Evolutionary conservation across 2,113 vertebrate genomes (phyloP), one percentile per base, ranked within the genome.

Genomic region (Shinisaurus crocodilurus): DNA sequence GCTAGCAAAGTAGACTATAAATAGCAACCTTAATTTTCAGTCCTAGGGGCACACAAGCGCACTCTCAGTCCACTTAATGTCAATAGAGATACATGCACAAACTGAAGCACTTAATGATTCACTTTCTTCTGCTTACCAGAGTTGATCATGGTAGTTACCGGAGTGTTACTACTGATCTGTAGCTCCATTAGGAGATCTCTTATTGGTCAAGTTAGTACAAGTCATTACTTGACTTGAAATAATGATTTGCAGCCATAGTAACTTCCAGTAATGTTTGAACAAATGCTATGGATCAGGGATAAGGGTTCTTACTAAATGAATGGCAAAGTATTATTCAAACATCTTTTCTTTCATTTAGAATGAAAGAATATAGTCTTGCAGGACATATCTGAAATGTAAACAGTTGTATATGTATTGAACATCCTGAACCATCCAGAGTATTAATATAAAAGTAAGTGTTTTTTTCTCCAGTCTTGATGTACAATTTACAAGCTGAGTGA

Each of bases 131-230:
- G 12, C 92, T 96, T 74, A 45, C 43, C 76, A 29, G 23, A 74
- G 86, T 20, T 69, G 67, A 89, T 85, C 67, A 75, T 92, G 67
- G n/a, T 88, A 32, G 76, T 79, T 57, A 88, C 54, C 27, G n/a
- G 45, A 29, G n/a, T 81, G 65, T n/a, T 87, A 18, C 43, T 83
- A 27, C n/a, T 89, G 54, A 84, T 40, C 57, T 91, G 72, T 20
- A 63, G 90, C n/a, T 37, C 27, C 27, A 29, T 82, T 84, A 92
- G 60, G 86, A 90, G 43, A 90, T 45, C 50, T 79, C 1, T 0
- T 69, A n/a, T 27, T 92, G n/a, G 5, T 92, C 82, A 94, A 90
- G 48, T 88, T 86, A 90, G 75, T 63, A 67, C 0, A 91, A 63
- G 16, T 83, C 10, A 81, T 81, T 90, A 67, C 6, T 63, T 91